These are phyloP conservation scores for Silvanus unidentatus DNA, from an alignment of 2,888 invertebrate species.

Conservation along the genomic window DNA sequence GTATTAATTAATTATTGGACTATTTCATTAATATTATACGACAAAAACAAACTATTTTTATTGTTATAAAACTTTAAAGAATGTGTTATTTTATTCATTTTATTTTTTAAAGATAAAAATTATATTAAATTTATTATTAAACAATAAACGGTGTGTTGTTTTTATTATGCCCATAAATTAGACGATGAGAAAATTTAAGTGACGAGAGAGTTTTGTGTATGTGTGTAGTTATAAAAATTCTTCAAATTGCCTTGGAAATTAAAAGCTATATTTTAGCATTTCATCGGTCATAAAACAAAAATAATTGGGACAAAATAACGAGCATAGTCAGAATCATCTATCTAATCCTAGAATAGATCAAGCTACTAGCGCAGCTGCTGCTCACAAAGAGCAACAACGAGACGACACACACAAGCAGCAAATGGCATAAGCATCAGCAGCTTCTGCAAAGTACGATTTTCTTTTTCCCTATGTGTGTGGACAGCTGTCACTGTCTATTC, in stretches of 20 bases:
- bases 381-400: no score
- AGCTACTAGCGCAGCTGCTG: slow-evolving; percentile 35
- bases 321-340: slow-evolving; percentile 38
- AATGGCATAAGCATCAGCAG: no score
- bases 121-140: slow-evolving; percentile 13
- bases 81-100: slow-evolving; percentile 38
- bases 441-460: slow-evolving; percentile 17
- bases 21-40: no score
- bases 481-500: slow-evolving; percentile 22
- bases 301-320: slow-evolving; percentile 43
- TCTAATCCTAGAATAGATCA: slow-evolving; percentile 42
- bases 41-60: slow-evolving; percentile 21
- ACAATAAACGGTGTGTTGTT: background rate
- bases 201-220: background rate
- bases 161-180: slow-evolving; percentile 5
- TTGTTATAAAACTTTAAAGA: slow-evolving; percentile 27
- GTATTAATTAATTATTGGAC: slow-evolving; percentile 1
- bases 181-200: background rate
- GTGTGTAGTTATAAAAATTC: slow-evolving; percentile 8
- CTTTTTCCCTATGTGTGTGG: slow-evolving; percentile 23
- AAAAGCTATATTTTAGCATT: slow-evolving; percentile 36
- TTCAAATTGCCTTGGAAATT: slow-evolving; percentile 23
- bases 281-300: slow-evolving; percentile 42
- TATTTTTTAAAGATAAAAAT: slow-evolving; percentile 20
- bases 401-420: no score